Percentiles rank a stretch among this genome's conserved stretches.
These are phyloP conservation scores for Bujurquina vittata DNA, from an alignment of 2,113 vertebrate genomes.

Conservation along the genomic window DNA sequence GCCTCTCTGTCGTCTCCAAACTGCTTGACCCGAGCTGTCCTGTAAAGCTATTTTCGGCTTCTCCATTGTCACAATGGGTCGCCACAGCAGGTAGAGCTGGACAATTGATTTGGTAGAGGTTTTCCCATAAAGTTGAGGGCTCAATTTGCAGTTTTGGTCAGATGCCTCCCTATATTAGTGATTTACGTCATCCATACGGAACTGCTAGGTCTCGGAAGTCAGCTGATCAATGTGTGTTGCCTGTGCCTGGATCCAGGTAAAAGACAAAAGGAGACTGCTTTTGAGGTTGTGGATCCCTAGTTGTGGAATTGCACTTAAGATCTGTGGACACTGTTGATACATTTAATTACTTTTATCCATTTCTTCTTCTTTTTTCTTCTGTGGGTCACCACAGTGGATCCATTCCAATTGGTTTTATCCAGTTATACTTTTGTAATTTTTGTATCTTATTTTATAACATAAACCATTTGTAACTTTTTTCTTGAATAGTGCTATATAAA, in stretches of 20 bases:
- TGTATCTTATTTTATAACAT: too few relatives aligned
- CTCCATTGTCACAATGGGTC: not conserved
- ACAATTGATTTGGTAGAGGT: not conserved
- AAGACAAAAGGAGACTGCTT: not conserved
- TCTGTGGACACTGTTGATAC: not conserved
- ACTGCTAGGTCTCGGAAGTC: not conserved
- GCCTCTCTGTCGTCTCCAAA: not conserved
- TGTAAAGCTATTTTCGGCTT: not conserved
- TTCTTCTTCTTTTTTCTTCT: too few relatives aligned
- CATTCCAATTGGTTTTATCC: too few relatives aligned
- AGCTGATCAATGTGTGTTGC: not conserved
- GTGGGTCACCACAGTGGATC: too few relatives aligned
- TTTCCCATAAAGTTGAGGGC: not conserved
- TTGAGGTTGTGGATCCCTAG: not conserved
- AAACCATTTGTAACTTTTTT: too few relatives aligned
- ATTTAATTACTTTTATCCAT: not conserved
- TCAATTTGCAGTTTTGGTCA: not conserved
- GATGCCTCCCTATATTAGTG: not conserved
- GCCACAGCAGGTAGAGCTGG: too few relatives aligned
- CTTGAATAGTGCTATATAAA: too few relatives aligned
- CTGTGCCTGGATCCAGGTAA: not conserved
- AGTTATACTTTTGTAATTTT: too few relatives aligned
- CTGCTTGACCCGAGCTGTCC: not conserved
- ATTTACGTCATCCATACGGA: not conserved
- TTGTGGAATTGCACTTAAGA: not conserved